phyloP scores from a whole-genome alignment of 2,888 invertebrate genomes.

The Campoplex capitator region DNA sequence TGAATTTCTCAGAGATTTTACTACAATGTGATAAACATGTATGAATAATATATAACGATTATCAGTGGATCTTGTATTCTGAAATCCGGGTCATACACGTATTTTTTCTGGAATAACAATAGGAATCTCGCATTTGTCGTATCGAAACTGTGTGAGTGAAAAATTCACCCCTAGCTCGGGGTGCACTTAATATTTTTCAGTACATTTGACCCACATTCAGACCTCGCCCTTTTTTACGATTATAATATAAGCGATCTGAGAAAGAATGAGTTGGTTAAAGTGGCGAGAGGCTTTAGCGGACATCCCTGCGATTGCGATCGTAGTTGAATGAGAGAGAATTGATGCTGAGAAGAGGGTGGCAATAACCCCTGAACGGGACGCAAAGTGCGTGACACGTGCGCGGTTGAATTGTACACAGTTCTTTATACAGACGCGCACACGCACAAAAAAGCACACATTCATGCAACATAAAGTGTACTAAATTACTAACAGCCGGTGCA shows the following conservation, averaged over 20 bases:
- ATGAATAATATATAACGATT: background rate
- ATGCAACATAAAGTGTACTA: slow-evolving; percentile 1
- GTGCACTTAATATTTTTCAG: slow-evolving; percentile 60
- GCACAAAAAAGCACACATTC: background rate
- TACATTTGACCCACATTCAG: slow-evolving; percentile 65
- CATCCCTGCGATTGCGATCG: slow-evolving; percentile 38
- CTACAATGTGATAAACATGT: background rate
- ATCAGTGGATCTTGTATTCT: background rate
- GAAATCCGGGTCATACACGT: background rate
- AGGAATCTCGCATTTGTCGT: background rate
- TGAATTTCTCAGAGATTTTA: background rate
- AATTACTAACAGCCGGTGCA: slow-evolving; percentile 59
- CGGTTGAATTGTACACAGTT: slow-evolving; percentile 50
- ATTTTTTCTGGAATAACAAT: slow-evolving; percentile 16
- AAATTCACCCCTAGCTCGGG: slow-evolving; percentile 1
- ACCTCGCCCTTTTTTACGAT: slow-evolving; percentile 53
- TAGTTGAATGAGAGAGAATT: slow-evolving; percentile 53
- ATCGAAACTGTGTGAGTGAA: background rate
- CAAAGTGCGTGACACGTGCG: slow-evolving; percentile 63
- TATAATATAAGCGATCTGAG: slow-evolving; percentile 5
- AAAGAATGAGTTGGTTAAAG: slow-evolving; percentile 50
- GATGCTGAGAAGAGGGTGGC: slow-evolving; percentile 47
- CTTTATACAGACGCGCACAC: background rate
- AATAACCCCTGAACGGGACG: slow-evolving; percentile 52
- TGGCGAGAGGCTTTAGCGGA: slow-evolving; percentile 41